These are phyloP conservation scores for Lepus timidus DNA, from an alignment of 2,113 vertebrate genomes.

Conservation along the genomic window DNA sequence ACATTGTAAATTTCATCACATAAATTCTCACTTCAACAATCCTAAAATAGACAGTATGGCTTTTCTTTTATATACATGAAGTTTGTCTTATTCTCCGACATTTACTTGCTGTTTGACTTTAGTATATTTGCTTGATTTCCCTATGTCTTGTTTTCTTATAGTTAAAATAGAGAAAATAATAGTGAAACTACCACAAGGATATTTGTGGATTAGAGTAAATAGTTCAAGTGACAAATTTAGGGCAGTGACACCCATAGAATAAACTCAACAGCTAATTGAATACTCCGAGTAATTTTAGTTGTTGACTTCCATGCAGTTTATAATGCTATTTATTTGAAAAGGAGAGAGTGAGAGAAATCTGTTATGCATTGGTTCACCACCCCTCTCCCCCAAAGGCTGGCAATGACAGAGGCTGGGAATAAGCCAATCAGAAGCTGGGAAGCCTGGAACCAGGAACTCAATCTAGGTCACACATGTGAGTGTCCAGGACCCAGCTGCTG, in stretches of 20 bases:
- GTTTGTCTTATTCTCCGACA: not conserved
- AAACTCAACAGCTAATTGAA: not conserved
- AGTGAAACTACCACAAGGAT: not conserved
- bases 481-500: no score
- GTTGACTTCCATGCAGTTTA: not conserved
- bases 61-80: slow-evolving; percentile 5
- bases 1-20: not conserved
- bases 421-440: no score
- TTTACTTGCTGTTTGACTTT: not conserved
- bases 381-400: no score
- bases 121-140: not conserved
- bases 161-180: not conserved
- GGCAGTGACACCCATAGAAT: not conserved
- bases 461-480: no score
- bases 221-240: not conserved
- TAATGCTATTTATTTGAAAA: no score
- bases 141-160: not conserved
- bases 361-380: no score
- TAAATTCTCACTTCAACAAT: not conserved
- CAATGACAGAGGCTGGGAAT: no score
- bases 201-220: not conserved
- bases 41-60: not conserved
- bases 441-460: no score
- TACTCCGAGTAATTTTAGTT: not conserved
- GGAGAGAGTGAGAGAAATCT: no score